Base-by-base conservation (phyloP, 2,888 invertebrate species). In the Mimas tiliae region DNA sequence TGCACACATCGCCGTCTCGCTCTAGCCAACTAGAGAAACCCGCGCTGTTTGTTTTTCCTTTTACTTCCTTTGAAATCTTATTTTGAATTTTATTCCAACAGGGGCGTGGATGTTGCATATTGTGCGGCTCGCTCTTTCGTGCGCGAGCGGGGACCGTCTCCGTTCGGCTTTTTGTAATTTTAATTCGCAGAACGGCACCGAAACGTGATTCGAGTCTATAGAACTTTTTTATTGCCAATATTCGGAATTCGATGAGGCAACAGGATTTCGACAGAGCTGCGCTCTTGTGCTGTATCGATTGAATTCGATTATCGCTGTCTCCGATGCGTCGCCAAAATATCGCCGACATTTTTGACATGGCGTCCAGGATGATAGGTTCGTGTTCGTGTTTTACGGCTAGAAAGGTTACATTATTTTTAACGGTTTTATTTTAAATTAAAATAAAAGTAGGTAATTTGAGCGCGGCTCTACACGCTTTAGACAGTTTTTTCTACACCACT, bases 61-160 rank as follows among this genome's bases (percentile, higher is more conserved):
- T 91, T 91, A 86, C 87, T 86, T 89, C 88, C 87, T 90, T 91
- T 88, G 89, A 91, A 93, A 91, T 92, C 91, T 93, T 93, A 92
- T 93, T 93, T 92, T 90, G 89, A 91, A 91, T 90, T 92, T 91
- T 91, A 91, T 91, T 91, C 89, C 86, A 84, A 85, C 87, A 89
- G 93, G 94, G 94, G 94, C 94, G 94, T 90, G 92, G 88, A 86
- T 92, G 94, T 94, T 94, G 94, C 94, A 94, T 93, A 93, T 89
- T 91, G 86, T 91, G 90, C 89, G 89, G 90, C 94, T 84, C 87
- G 82, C 94, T 91, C 88, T 78, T 84, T 84, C 90, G 76, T 81
- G 78, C 79, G 64, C 74, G 77, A 76, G 75, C 71, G 71, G 78
- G 76, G 74, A 75, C 78, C 81, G 79, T 91, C 91, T 84, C 88